These are phyloP conservation scores for Dicrurus megarhynchus DNA, from an alignment of 2,113 vertebrate species.

Conservation along the genomic window DNA sequence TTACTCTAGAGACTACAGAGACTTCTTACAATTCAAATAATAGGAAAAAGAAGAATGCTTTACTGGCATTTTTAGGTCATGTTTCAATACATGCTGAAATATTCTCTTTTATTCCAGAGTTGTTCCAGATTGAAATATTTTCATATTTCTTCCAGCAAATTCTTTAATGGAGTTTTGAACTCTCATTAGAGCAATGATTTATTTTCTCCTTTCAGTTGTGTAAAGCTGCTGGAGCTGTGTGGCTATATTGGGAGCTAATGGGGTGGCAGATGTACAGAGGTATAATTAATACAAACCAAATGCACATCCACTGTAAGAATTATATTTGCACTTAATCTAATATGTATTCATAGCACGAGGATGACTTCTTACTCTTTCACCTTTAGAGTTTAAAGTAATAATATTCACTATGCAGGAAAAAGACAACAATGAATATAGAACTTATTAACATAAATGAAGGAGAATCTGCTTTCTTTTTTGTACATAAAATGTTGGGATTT, in stretches of 20 bases:
- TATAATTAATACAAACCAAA: conserved; percentile 39
- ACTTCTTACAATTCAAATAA: conserved; percentile 25
- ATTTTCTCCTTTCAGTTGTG: conserved; percentile 5
- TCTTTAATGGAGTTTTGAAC: not conserved
- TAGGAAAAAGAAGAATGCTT: conserved; percentile 2
- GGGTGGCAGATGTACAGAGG: not conserved
- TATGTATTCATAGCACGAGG: not conserved
- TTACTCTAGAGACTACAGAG: conserved; percentile 7
- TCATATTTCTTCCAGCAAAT: conserved; percentile 36
- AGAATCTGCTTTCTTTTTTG: not conserved
- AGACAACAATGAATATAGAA: not conserved
- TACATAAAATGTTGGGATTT: fast-evolving
- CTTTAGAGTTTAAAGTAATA: not conserved
- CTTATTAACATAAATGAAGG: not conserved
- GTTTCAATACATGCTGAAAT: conserved; percentile 43
- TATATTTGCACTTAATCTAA: not conserved
- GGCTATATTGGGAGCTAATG: conserved; percentile 18
- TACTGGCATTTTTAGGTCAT: conserved; percentile 54
- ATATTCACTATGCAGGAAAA: not conserved
- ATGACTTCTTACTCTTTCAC: not conserved
- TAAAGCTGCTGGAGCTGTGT: not conserved
- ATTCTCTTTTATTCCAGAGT: conserved; percentile 26
- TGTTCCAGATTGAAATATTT: conserved; percentile 39
- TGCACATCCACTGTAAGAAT: not conserved
- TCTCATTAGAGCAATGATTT: conserved; percentile 19